These are phyloP conservation scores for Ricordea florida DNA, from an alignment of 92 coral and sea anemone species.

Conservation along the genomic window DNA sequence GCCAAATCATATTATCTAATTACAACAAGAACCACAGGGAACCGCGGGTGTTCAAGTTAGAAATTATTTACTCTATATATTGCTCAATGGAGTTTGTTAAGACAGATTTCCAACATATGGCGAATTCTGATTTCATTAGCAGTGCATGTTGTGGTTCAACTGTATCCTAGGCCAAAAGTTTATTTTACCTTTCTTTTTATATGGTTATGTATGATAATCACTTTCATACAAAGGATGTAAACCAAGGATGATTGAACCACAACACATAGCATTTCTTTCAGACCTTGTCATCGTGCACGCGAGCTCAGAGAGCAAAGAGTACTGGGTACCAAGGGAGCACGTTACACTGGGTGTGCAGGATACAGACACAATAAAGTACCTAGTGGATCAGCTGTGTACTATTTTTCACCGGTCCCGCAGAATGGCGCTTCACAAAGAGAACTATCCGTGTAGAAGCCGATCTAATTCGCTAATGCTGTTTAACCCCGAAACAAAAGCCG, in stretches of 20 bases:
- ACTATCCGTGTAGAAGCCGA: conserved; percentile 82
- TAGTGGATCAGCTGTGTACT: conserved; percentile 77
- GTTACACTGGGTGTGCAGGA: conserved; percentile 87
- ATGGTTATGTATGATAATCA: too few species aligned
- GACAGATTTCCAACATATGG: too few species aligned
- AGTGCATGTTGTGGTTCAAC: too few species aligned
- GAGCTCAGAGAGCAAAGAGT: conserved; percentile 92
- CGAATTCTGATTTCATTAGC: too few species aligned
- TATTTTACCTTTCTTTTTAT: too few species aligned
- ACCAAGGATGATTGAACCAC: too few species aligned
- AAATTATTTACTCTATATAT: too few species aligned
- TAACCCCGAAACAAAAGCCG: conserved; percentile 73
- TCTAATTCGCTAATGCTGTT: conserved; percentile 81
- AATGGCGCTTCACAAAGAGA: conserved; percentile 87
- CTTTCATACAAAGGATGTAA: neutral
- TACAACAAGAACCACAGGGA: too few species aligned
- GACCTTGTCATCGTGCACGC: conserved; percentile 81
- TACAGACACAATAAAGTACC: conserved; percentile 75
- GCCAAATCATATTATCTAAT: too few species aligned
- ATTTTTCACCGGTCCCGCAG: conserved; percentile 83
- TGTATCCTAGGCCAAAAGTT: too few species aligned
- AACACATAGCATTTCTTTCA: neutral
- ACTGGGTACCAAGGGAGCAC: conserved; percentile 94
- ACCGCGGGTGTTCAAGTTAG: too few species aligned
- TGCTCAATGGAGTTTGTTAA: too few species aligned